Percentiles rank a stretch among this genome's conserved stretches.
Conservation (phyloP, 2,797 vertebrate genomes). For the Ispidina lecontei region DNA sequence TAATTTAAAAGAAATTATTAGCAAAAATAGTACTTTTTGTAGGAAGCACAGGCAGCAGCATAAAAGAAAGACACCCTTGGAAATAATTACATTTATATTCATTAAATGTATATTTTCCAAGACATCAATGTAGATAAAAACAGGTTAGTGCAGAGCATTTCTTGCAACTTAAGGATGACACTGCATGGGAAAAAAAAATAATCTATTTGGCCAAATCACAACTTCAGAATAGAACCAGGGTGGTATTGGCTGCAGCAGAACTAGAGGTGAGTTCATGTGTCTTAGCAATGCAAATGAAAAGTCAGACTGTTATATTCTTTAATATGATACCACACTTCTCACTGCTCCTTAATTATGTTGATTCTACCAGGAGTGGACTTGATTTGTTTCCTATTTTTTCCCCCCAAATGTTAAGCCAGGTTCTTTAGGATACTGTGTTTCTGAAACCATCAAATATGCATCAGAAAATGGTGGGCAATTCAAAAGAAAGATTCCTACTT, state of each 20-base stretch:
- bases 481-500: rapidly evolving
- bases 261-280: not conserved
- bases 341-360: not conserved
- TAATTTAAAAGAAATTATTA: slow-evolving; percentile 76
- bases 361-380: not conserved
- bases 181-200: not conserved
- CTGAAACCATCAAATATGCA: not conserved
- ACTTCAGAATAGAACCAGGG: not conserved
- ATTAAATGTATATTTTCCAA: slow-evolving; percentile 64
- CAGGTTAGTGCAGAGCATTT: not conserved
- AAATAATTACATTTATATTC: slow-evolving; percentile 58
- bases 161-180: not conserved
- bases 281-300: not conserved
- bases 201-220: not conserved
- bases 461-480: not conserved
- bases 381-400: not conserved
- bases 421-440: not conserved
- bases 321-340: not conserved
- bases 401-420: not conserved
- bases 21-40: slow-evolving; percentile 55
- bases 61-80: not conserved
- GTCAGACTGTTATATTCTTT: not conserved
- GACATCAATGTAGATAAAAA: not conserved
- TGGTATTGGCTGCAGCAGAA: not conserved
- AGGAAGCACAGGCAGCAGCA: slow-evolving; percentile 37